Evolutionary conservation across 2,113 vertebrate species (phyloP), one percentile per base, ranked within the genome.

Genomic region (Barbus barbus): DNA sequence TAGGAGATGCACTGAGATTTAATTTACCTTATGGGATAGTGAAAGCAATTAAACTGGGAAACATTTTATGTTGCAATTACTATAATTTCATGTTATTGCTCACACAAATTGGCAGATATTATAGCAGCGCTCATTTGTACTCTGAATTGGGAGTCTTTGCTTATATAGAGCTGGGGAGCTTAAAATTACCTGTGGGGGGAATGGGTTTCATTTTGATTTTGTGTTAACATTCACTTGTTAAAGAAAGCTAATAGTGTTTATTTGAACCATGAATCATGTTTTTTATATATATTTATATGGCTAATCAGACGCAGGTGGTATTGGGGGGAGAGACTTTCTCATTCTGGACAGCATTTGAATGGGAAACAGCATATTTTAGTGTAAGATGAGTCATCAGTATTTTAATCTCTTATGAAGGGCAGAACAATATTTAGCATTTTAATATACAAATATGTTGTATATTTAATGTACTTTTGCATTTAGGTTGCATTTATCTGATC

Each of bases 11-110:
- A 63, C 38, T 16, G 77, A 81, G 53, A 81, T 76, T 81, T 85
- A 81, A 67, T 85, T 56, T 75, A 82, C 78, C 79, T 65, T 82
- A 61, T 82, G 31, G 71, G 60, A 85, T 8, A 65, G 72, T 67
- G 79, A 82, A 65, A 77, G 84, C 78, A 82, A 82, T 85, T 85
- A 75, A 85, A 67, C 71, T 38, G 76, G 82, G 63, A 81, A 72
- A 85, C 83, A 80, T 72, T 85, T 81, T 75, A 78, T 36, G 69
- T 36, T 63, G 71, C 56, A 56, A 85, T 85, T 76, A 67, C 79
- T 56, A 58, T 76, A 85, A 85, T 82, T 82, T 72, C 73, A 51
- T 4, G 48, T 65, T 81, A 75, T 63, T 74, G 69, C 83, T 84
- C 51, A 84, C 28, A 76, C 46, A 56, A 58, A 38, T 78, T 78